Evolutionary conservation across 2,113 vertebrate genomes (phyloP).

Genomic region (Calidris pugnax): DNA sequence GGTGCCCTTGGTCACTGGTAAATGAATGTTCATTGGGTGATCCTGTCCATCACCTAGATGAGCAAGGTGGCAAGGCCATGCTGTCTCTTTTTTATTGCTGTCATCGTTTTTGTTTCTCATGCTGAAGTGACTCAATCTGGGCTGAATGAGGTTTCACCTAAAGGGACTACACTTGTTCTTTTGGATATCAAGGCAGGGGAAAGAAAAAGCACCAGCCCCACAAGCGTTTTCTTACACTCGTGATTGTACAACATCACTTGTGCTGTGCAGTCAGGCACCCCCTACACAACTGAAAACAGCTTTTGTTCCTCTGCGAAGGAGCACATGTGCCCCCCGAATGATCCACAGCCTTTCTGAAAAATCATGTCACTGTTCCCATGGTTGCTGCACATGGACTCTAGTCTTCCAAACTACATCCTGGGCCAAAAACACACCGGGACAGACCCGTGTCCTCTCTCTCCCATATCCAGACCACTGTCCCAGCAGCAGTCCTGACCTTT

Average conservation of each 20-base stretch:
- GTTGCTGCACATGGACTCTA: neutral
- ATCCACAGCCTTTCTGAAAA: neutral
- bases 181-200: neutral
- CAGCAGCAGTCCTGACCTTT: neutral
- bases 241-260: neutral
- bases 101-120: neutral
- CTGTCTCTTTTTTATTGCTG: neutral
- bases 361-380: neutral
- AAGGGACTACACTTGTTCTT: neutral
- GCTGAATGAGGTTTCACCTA: neutral
- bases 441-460: neutral
- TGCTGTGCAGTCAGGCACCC: neutral
- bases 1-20: neutral
- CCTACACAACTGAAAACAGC: fast-evolving
- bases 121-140: neutral
- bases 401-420: neutral
- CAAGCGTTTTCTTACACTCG: neutral
- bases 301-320: neutral
- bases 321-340: neutral
- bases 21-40: neutral
- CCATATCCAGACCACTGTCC: neutral
- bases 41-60: neutral
- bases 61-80: neutral
- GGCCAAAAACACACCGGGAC: neutral
- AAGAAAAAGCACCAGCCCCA: neutral